Evolutionary conservation across 53 echinoderm and acorn worm species (phyloP), one percentile per base, ranked within the genome.

Genomic region (Actinopyga echinites): DNA sequence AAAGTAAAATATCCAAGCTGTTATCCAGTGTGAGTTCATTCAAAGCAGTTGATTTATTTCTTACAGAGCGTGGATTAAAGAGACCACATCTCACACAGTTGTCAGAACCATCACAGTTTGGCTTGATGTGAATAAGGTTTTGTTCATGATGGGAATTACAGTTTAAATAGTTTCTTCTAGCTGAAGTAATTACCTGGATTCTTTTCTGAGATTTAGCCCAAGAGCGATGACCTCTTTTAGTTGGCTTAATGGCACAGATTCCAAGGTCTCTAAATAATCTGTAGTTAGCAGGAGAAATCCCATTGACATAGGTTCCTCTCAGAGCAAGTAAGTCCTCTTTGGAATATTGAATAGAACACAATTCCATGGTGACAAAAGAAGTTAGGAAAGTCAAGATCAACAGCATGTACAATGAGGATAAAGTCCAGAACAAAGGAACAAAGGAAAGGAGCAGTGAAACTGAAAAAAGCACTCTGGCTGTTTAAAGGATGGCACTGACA

Each of bases 201-300:
- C 61, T 1, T 21, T 4, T 60, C n/a, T 60, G 61, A 60, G 61
- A 60, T 17, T 60, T 60, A 60, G 17, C 0, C 61, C 61, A 60
- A 60, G 61, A 60, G 13, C 61, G 61, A 17, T 21, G 61, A 60
- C 61, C 61, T 60, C 61, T 60, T 60, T 60, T 4, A 17, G 61
- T 60, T 17, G 61, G 61, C n/a, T 60, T 60, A 21, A 8, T 21
- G 13, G 5, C 61, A 60, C 61, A 60, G n/a, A 60, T 60, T 60
- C 61, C 61, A 60, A 60, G 1, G 61, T 60, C 61, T 60, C 61
- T 60, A 12, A 60, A 21, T 60, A 17, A 21, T 60, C n/a, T 60
- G n/a, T 60, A 60, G n/a, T 12, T 60, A 60, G 61, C 61, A 60
- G 61, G 61, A 60, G 61, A 17, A 60, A 60, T 60, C 61, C 61